Base-by-base conservation (phyloP, 2,113 vertebrate genomes). In the Oceanites oceanicus region DNA sequence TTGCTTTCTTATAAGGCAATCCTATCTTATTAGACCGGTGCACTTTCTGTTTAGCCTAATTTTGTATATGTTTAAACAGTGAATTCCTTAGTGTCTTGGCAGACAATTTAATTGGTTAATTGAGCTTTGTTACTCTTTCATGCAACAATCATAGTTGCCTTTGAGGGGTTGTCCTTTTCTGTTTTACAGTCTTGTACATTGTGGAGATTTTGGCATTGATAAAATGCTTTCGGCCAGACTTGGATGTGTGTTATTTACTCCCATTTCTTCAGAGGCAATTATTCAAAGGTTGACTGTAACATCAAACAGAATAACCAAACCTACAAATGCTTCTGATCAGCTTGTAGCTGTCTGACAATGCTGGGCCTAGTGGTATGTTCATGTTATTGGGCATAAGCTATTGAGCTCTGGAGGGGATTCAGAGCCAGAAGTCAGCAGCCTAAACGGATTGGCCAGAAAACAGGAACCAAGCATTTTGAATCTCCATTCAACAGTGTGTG, bases 151-250 rank as follows among this genome's bases (percentile, higher is more conserved):
- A n/a, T 23, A 76, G 36, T 38, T 92, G 91, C 84, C 87, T 90
- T 82, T 79, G 42, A 95, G 77, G 59, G 47, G 23, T 71, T 96
- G 81, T 95, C 87, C 74, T 62, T 94, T 42, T 66, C 67, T 79
- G 26, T 65, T 94, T 65, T 89, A 88, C 34, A 73, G 86, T 75
- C 91, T 91, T 92, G 56, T 86, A 66, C 45, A 36, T 73, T 72
- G 75, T 66, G 62, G 53, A 94, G 84, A 90, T 95, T 94, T 95
- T 96, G 94, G 87, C 89, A 70, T 66, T 76, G 84, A 95, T 81
- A 82, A 76, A 89, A 62, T 52, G 67, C 45, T 76, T 89, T 90
- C 94, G 86, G 83, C 89, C 59, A 76, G 74, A 62, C 62, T 79
- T 79, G 63, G 32, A 66, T 88, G 44, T 72, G 42, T 65, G 34